phyloP scores from a whole-genome alignment of 2,113 vertebrate genomes.

The Abramis brama region DNA sequence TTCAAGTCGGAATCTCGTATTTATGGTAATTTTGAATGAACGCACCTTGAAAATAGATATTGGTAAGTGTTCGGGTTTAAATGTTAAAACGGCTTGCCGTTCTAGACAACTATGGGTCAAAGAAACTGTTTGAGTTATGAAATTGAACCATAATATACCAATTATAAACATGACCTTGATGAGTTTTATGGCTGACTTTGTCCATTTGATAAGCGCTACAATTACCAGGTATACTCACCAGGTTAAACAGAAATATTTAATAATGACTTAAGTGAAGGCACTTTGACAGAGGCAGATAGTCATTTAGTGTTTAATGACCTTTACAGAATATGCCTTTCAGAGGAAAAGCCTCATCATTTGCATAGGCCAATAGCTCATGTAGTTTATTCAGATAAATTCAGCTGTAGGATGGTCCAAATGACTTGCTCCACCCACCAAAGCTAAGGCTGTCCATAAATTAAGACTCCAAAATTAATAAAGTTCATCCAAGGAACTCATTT shows the following conservation, averaged over 20 bases:
- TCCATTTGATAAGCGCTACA: background rate
- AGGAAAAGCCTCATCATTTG: conserved; percentile 24
- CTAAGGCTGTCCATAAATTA: conserved; percentile 29
- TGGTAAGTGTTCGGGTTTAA: background rate
- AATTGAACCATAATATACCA: background rate
- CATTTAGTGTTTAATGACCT: conserved; percentile 7
- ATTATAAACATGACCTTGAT: background rate
- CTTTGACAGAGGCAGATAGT: background rate
- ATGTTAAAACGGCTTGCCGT: background rate
- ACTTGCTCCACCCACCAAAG: conserved; percentile 21
- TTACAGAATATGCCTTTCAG: background rate
- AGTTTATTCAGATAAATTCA: background rate
- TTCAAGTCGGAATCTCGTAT: too few species aligned
- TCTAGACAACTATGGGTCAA: background rate
- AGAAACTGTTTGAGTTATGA: background rate
- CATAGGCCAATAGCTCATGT: background rate
- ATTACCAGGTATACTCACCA: background rate
- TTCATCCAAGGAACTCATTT: conserved; percentile 9
- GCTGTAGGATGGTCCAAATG: conserved; percentile 9
- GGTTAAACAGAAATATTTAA: background rate
- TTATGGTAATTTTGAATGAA: too few species aligned
- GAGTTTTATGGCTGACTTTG: background rate
- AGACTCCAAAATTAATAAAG: conserved; percentile 10
- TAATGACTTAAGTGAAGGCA: background rate
- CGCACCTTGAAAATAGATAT: background rate